Percentiles rank a stretch among this genome's conserved stretches.
phyloP scores from a whole-genome alignment of 2,113 vertebrate species.

The Anguilla japonica region DNA sequence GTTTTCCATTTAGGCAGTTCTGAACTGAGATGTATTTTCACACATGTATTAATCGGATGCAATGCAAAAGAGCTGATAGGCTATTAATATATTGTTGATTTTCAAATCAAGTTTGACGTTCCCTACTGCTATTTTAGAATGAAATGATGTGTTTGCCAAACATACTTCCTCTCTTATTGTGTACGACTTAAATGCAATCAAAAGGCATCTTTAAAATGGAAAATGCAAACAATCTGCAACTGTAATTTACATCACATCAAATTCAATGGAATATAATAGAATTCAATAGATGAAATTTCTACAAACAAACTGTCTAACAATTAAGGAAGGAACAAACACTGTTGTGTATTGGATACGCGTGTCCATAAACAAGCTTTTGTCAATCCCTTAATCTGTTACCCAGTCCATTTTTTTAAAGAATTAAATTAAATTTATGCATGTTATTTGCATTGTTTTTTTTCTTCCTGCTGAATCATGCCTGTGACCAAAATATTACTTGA shows the following conservation, averaged over 20 bases:
- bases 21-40: no score
- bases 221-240: background rate
- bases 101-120: no score
- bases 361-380: background rate
- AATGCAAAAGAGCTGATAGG: no score
- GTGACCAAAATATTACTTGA: conserved; percentile 19
- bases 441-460: conserved; percentile 19
- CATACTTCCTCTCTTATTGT: background rate
- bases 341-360: background rate
- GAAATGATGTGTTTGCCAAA: background rate
- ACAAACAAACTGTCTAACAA: no score
- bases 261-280: background rate
- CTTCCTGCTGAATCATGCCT: conserved; percentile 9
- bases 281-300: no score
- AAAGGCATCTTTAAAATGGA: background rate
- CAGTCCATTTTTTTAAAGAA: background rate
- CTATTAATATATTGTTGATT: no score
- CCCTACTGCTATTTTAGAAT: background rate
- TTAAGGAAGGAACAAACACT: no score
- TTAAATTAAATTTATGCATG: background rate
- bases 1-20: no score
- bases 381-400: background rate
- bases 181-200: background rate
- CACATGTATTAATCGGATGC: no score
- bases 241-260: background rate